phyloP scores from a whole-genome alignment of 2,888 invertebrate genomes.

The Chrysolina oricalcia region DNA sequence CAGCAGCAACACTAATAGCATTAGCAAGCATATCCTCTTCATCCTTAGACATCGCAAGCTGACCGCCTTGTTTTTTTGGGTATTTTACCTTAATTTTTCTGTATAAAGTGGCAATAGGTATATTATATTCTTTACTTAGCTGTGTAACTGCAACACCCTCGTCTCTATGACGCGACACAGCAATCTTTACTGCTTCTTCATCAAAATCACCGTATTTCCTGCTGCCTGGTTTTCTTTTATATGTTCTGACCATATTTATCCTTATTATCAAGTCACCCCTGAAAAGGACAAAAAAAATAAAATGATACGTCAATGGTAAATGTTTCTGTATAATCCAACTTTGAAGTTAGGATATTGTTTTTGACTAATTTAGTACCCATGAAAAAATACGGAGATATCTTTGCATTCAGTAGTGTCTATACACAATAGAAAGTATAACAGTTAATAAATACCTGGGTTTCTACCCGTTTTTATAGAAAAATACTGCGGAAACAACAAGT shows the following conservation, averaged over 20 bases:
- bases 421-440: no score
- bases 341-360: no score
- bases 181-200: slow-evolving; percentile 16
- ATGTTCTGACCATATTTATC: slow-evolving; percentile 1
- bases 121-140: slow-evolving; percentile 20
- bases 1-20: neutral
- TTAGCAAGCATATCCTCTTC: neutral
- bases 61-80: slow-evolving; percentile 14
- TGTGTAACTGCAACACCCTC: slow-evolving; percentile 15
- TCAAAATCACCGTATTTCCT: slow-evolving; percentile 14
- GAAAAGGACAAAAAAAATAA: slow-evolving; percentile 12
- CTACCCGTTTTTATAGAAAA: no score
- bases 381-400: no score
- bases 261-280: slow-evolving; percentile 9
- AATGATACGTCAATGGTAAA: slow-evolving; percentile 26
- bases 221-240: slow-evolving; percentile 20
- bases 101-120: slow-evolving; percentile 19
- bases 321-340: neutral
- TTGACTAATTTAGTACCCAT: no score
- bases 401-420: no score
- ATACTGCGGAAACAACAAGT: no score
- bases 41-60: neutral
- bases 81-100: slow-evolving; percentile 22
- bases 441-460: no score
- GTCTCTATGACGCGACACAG: slow-evolving; percentile 28